Evolutionary conservation across 2,113 vertebrate genomes (phyloP), one percentile per base, ranked within the genome.

Genomic region (Condylura cristata): DNA sequence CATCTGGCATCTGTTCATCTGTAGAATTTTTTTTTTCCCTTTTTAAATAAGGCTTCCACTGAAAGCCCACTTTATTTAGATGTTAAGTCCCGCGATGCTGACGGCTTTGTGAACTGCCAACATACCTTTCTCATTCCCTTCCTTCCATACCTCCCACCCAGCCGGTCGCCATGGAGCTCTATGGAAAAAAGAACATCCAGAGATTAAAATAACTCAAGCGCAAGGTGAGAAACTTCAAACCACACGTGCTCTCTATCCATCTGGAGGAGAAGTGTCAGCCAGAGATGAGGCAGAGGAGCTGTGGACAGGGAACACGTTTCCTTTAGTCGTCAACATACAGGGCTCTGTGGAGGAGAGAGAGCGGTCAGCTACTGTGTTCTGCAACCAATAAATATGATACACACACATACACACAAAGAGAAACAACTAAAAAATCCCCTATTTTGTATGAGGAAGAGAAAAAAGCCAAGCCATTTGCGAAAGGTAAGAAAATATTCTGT

Each of bases 61-160:
- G 80, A 74, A 97, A 97, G 95, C 17, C 30, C 93, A 96, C 87
- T 95, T 37, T 97, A 98, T 98, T 98, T 97, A 97, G 93, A 97
- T 71, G 93, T 60, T 84, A 94, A 96, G 88, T 98, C 97, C 96
- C 51, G 51, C 82, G 53, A 93, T 87, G 7, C 58, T 3, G 75
- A 96, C 92, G 91, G 58, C 96, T 98, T 97, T 96, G 87, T 81
- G 53, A 96, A 92, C 96, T 95, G 70, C 93, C 92, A 95, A 95
- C 94, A 96, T 94, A 90, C 89, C 82, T 37, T 88, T 66, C 8
- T 12, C 53, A 24, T 46, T 26, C 58, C 60, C 41, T 60, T 79
- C 12, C 53, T 86, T 30, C 58, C 60, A 34, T 13, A 10, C 28
- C 48, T 65, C 2, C 78, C 44, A 63, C 63, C 63, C 34, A 79